A percentile compares a stretch with the other conserved stretches of the same genome.
These are phyloP conservation scores for Agrypnia vestita DNA, from an alignment of 1,140 invertebrate species.

Conservation along the genomic window DNA sequence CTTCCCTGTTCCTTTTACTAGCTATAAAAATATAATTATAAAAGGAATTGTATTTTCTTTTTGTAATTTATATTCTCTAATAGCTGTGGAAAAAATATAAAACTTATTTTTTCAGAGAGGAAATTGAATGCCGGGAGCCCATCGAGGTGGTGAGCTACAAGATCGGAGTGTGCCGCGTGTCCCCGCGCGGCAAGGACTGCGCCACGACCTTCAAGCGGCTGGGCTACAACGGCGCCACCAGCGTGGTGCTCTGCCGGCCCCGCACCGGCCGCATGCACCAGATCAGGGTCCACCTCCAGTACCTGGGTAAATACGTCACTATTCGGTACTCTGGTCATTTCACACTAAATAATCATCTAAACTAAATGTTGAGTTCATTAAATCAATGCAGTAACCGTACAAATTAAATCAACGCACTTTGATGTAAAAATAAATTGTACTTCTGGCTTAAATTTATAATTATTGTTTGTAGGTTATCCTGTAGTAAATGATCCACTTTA, in stretches of 20 bases:
- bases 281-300: slow-evolving; percentile 98
- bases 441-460: too few relatives aligned
- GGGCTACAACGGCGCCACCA: slow-evolving; percentile 89
- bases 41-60: too few relatives aligned
- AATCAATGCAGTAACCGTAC: too few relatives aligned
- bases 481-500: slow-evolving; percentile 98
- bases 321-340: too few relatives aligned
- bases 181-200: slow-evolving; percentile 92
- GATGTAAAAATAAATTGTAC: too few relatives aligned
- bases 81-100: too few relatives aligned
- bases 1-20: too few relatives aligned
- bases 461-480: slow-evolving; percentile 86
- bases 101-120: slow-evolving; percentile 77
- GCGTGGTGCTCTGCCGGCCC: slow-evolving; percentile 94
- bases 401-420: too few relatives aligned
- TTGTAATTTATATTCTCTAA: too few relatives aligned
- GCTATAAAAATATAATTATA: too few relatives aligned
- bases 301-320: slow-evolving; percentile 83
- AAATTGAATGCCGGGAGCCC: slow-evolving; percentile 89
- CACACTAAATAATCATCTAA: too few relatives aligned
- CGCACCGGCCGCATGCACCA: slow-evolving; percentile 98
- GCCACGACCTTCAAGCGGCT: slow-evolving; percentile 91
- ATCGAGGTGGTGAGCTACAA: slow-evolving; percentile 96
- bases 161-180: slow-evolving; percentile 95
- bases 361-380: too few relatives aligned